Evolutionary conservation across 2,888 invertebrate species (phyloP).

Genomic region (Drosophila sordidapex): DNA sequence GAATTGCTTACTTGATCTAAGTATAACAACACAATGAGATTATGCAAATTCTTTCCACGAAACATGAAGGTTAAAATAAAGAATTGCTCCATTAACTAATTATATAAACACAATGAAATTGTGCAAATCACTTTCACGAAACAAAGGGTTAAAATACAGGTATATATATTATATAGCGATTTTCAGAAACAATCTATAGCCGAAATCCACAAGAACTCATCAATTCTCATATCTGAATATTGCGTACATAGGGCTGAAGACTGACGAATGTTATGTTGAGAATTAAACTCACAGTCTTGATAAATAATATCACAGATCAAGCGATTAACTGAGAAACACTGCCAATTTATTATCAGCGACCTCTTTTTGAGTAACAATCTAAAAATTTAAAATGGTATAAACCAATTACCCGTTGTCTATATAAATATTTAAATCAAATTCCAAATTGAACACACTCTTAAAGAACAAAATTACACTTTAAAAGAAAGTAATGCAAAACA

Average conservation of each 20-base stretch:
- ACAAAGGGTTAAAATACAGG: background rate
- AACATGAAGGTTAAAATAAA: background rate
- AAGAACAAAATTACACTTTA: background rate
- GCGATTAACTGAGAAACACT: background rate
- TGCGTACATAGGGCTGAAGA: background rate
- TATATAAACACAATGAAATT: background rate
- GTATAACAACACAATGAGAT: background rate
- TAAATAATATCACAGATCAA: background rate
- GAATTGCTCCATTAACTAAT: background rate
- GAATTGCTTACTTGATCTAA: constrained; percentile 1
- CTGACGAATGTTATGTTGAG: background rate
- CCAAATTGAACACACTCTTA: background rate
- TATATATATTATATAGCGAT: background rate
- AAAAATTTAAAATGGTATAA: background rate
- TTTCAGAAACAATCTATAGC: background rate
- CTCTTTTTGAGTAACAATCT: too few relatives aligned
- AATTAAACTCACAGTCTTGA: background rate
- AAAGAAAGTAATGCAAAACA: background rate
- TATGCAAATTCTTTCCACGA: background rate
- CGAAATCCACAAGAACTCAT: background rate
- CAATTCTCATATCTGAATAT: background rate
- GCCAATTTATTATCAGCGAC: background rate
- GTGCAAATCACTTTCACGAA: background rate
- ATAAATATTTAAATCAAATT: background rate
- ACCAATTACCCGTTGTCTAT: background rate